Evolutionary conservation across 2,888 invertebrate genomes (phyloP).

Genomic region (Leucophenga montana): DNA sequence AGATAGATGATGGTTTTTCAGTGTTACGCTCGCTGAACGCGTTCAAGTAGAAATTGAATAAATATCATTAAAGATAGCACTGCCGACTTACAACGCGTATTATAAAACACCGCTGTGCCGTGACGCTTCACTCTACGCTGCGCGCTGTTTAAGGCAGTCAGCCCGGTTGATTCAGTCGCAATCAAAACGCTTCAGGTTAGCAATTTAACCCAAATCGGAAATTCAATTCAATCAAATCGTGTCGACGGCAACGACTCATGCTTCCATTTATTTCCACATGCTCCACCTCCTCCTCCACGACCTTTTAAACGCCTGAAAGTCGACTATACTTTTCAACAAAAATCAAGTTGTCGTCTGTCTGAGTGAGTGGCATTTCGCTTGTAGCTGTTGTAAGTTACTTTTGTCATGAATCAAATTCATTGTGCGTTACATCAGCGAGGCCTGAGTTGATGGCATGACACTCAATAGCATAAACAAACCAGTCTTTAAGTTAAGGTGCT

Average conservation of each 20-base stretch:
- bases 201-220: conserved; percentile 33
- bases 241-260: too few relatives aligned
- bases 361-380: not conserved
- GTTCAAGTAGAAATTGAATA: conserved; percentile 26
- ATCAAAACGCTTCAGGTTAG: conserved; percentile 8
- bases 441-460: conserved; percentile 31
- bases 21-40: conserved; percentile 8
- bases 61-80: too few relatives aligned
- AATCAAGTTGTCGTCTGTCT: not conserved
- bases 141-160: not conserved
- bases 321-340: not conserved
- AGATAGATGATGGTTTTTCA: not conserved
- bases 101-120: too few relatives aligned
- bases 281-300: too few relatives aligned
- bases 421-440: not conserved
- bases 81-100: too few relatives aligned
- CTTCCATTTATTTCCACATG: too few relatives aligned
- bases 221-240: conserved; percentile 47
- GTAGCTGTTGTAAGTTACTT: not conserved
- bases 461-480: conserved; percentile 50
- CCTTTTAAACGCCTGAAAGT: not conserved
- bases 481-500: conserved; percentile 57
- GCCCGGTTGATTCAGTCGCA: not conserved
- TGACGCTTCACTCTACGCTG: too few relatives aligned
- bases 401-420: conserved; percentile 10